A percentile compares a stretch with the other conserved stretches of the same genome.
These are phyloP conservation scores for Cossypha niveicapilla DNA, from an alignment of 2,797 vertebrate species.

Conservation along the genomic window DNA sequence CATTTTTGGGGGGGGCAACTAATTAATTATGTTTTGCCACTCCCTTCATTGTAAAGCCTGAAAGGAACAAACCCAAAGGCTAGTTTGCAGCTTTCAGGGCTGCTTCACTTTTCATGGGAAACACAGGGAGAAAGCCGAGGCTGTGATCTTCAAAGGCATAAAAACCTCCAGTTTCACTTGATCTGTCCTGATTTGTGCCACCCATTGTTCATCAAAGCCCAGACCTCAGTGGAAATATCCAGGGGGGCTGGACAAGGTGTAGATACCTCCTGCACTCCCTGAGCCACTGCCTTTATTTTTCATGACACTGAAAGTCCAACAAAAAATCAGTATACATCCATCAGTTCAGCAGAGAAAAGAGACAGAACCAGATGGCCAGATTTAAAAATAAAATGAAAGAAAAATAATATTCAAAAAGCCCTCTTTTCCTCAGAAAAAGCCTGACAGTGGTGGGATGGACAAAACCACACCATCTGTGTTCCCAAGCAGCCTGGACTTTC, in stretches of 20 bases:
- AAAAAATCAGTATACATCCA: neutral
- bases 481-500: neutral
- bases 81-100: neutral
- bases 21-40: neutral
- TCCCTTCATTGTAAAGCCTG: neutral
- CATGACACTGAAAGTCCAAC: neutral
- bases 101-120: neutral
- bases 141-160: neutral
- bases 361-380: neutral
- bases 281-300: neutral
- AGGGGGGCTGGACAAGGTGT: neutral
- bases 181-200: neutral
- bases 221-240: neutral
- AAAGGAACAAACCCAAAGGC: neutral
- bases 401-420: neutral
- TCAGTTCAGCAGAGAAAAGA: neutral
- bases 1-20: neutral
- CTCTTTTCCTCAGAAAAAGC: neutral
- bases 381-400: neutral
- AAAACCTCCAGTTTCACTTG: neutral
- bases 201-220: neutral
- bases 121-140: rapidly evolving
- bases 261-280: neutral
- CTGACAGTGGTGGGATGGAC: neutral
- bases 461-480: neutral